A percentile compares a stretch with the other conserved stretches of the same genome.
Evolutionary conservation across 2,113 vertebrate species (phyloP).

Genomic region (Pelobates fuscus): DNA sequence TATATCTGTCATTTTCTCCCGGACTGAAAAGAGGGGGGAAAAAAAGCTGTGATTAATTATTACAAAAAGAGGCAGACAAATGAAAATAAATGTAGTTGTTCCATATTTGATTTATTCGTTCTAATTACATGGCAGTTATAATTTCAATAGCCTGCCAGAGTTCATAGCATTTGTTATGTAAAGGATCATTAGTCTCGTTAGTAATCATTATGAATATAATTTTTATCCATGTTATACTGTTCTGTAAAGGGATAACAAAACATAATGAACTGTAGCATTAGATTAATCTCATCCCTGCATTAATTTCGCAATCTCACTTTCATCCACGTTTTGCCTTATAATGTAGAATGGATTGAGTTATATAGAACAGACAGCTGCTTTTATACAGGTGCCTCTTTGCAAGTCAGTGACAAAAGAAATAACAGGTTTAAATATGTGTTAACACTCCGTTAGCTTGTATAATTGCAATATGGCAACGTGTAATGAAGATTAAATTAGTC

Average conservation of each 20-base stretch:
- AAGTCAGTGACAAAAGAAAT: conserved; percentile 77
- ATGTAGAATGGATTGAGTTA: conserved; percentile 72
- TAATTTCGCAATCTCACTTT: conserved; percentile 76
- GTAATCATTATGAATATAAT: conserved; percentile 98
- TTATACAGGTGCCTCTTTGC: conserved; percentile 78
- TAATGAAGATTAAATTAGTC: conserved; percentile 83
- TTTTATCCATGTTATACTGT: conserved; percentile 96
- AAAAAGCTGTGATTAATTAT: conserved; percentile 70
- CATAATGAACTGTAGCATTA: conserved; percentile 84
- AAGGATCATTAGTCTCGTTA: conserved; percentile 98
- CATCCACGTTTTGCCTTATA: conserved; percentile 70
- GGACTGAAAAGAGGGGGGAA: conserved; percentile 59
- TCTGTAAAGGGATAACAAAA: conserved; percentile 80
- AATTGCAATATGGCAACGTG: conserved; percentile 83
- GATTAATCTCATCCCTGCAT: conserved; percentile 72
- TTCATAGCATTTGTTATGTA: conserved; percentile 73
- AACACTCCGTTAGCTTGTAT: conserved; percentile 78
- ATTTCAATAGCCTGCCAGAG: conserved; percentile 86
- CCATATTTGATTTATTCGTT: conserved; percentile 93
- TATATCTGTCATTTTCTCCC: conserved; percentile 59
- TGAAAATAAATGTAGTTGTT: conserved; percentile 96
- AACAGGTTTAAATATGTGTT: conserved; percentile 83
- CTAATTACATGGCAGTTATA: conserved; percentile 97
- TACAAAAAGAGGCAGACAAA: conserved; percentile 84
- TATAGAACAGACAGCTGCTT: conserved; percentile 82